phyloP scores from a whole-genome alignment of 2,888 invertebrate genomes.

The Lagria hirta region DNA sequence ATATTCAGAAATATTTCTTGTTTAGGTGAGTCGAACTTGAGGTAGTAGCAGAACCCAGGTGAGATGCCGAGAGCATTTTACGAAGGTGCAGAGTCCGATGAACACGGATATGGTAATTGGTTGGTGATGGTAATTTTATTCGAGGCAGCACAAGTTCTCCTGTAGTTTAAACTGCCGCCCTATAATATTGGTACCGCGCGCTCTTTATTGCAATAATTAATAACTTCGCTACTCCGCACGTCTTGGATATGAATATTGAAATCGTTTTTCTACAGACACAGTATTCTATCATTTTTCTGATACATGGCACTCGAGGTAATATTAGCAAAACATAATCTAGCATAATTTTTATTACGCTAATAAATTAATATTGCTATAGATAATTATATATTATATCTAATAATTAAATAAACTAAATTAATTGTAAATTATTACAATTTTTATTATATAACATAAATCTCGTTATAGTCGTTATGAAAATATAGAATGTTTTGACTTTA shows the following conservation, averaged over 20 bases:
- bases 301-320: conserved; percentile 3
- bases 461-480: no score
- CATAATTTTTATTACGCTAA: no score
- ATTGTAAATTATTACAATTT: no score
- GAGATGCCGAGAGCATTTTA: conserved; percentile 34
- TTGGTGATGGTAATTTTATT: conserved; percentile 48
- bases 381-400: no score
- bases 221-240: conserved; percentile 32
- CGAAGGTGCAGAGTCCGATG: conserved; percentile 28
- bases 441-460: no score
- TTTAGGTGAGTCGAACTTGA: conserved; percentile 20
- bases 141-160: conserved; percentile 42
- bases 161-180: conserved; percentile 48
- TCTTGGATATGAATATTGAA: conserved; percentile 27
- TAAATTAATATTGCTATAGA: no score
- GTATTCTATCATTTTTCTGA: conserved; percentile 12
- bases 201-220: conserved; percentile 31
- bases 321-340: no score
- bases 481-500: no score
- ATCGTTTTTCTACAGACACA: conserved; percentile 25
- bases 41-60: conserved; percentile 33
- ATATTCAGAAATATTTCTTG: no score
- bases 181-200: conserved; percentile 50
- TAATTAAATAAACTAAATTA: no score
- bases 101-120: conserved; percentile 48